Base-by-base conservation (phyloP, 2,888 invertebrate genomes). In the Syritta pipiens region DNA sequence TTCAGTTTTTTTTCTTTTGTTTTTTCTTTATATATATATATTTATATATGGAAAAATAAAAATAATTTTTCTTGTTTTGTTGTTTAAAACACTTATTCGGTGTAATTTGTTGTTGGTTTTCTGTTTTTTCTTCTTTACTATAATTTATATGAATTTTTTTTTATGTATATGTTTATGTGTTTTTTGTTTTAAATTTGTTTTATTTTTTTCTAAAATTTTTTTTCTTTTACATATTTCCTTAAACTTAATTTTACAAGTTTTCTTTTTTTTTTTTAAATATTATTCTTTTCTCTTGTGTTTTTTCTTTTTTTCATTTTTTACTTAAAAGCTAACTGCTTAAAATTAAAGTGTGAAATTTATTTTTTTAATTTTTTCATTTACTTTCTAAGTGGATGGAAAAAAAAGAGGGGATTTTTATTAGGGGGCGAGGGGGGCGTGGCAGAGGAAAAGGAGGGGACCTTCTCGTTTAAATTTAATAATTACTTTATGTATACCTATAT, bases 301-400 rank as follows among this genome's bases (percentile, higher is more conserved):
- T 14, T 37, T 37, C 17, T 14, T 37, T 35, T 37, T 14, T 68
- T 77, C 65, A 63, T 46, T 48, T 77, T 51, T 53, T 59, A 48
- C 81, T 81, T 81, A 81, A 62, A 59, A 69, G 69, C 81, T 81
- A 81, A 75, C 75, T 81, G 81, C 81, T 75, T 81, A 75, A 81
- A 81, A 81, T 75, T 81, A 81, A 57, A 75, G 68, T 81, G 67
- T 72, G n/a, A n/a, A 75, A 75, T 81, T 81, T 67, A 67, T 74
- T 44, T 37, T 48, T 37, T 69, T 42, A 14, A 48, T 51, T 55
- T 57, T 35, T 14, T 3, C 7, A 12, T 60, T 53, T 63, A 63
- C 30, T 5, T 49, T 63, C 63, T 69, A 75, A 69, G 51, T 75
- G 68, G 68, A 75, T 63, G 68, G 75, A 68, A 55, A 81, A 67